A percentile compares a stretch with the other conserved stretches of the same genome.
These are phyloP conservation scores for Microcebus murinus DNA, from an alignment of 2,113 vertebrate species.

Conservation along the genomic window DNA sequence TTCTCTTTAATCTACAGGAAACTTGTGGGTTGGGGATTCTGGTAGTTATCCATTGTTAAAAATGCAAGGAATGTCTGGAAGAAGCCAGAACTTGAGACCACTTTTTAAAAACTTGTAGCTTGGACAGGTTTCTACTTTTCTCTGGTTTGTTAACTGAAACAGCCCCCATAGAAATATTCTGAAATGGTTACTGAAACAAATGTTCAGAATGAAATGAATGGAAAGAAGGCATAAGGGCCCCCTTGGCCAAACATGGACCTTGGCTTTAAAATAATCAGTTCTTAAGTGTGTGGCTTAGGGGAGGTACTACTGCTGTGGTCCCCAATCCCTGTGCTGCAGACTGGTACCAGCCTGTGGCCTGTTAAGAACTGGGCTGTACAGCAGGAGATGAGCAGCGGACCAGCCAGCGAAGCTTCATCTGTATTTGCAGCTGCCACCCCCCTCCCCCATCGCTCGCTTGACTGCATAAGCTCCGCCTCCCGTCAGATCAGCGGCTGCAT, in stretches of 20 bases:
- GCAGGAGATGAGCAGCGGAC: no score
- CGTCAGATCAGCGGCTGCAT: no score
- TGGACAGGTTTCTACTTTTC: not conserved
- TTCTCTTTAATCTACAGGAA: slow-evolving; percentile 55
- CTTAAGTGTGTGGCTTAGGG: not conserved
- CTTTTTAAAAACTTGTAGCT: not conserved
- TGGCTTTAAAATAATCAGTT: not conserved
- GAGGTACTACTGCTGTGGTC: no score
- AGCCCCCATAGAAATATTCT: not conserved
- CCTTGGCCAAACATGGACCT: not conserved
- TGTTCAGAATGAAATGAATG: not conserved
- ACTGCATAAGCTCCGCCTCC: no score
- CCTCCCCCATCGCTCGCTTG: no score
- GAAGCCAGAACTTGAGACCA: not conserved
- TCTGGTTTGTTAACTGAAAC: slow-evolving; percentile 15
- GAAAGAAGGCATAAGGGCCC: not conserved
- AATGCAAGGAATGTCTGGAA: not conserved
- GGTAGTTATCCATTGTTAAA: slow-evolving; percentile 29
- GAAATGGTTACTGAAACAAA: not conserved
- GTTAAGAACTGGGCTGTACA: no score
- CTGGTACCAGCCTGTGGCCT: no score
- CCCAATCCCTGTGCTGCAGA: no score
- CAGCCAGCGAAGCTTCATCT: no score
- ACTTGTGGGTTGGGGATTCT: not conserved
- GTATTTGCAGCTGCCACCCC: no score